These are phyloP conservation scores for Sinocyclocheilus rhinocerous DNA, from an alignment of 2,113 vertebrate genomes.

Conservation along the genomic window DNA sequence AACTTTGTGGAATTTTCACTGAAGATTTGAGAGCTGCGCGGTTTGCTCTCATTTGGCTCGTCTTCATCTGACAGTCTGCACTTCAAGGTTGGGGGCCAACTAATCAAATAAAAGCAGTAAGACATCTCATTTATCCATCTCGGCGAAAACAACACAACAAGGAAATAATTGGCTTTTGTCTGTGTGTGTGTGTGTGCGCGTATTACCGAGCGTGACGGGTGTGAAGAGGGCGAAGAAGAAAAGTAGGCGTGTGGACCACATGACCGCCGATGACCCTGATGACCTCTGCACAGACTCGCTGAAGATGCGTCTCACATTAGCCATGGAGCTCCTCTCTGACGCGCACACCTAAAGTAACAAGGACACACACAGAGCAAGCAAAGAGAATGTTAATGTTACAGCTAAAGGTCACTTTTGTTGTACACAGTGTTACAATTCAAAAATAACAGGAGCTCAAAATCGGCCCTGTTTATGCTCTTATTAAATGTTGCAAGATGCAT, in stretches of 20 bases:
- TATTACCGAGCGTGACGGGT: constrained; percentile 84
- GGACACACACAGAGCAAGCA: constrained; percentile 48
- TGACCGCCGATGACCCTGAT: constrained; percentile 81
- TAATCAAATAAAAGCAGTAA: constrained; percentile 45
- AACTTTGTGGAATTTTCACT: constrained; percentile 29
- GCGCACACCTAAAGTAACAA: constrained; percentile 68
- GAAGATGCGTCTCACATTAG: constrained; percentile 67
- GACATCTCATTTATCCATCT: constrained; percentile 29
- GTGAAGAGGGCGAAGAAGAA: constrained; percentile 84
- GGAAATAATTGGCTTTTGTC: constrained; percentile 29
- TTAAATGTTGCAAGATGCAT: not conserved
- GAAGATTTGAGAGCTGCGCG: constrained; percentile 21
- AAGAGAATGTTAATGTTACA: not conserved
- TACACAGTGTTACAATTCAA: not conserved
- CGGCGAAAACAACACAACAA: constrained; percentile 16
- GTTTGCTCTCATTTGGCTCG: constrained; percentile 23
- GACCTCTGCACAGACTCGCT: constrained; percentile 61
- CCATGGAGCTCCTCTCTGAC: constrained; percentile 60
- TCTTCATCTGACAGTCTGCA: constrained; percentile 28
- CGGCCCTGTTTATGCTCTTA: not conserved
- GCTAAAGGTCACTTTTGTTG: constrained; percentile 16
- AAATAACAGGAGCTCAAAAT: not conserved
- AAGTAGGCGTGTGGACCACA: constrained; percentile 90
- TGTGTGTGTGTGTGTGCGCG: not conserved
- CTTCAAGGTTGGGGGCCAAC: constrained; percentile 41